phyloP scores from a whole-genome alignment of 2,888 invertebrate genomes.

The Catotricha subobsoleta region DNA sequence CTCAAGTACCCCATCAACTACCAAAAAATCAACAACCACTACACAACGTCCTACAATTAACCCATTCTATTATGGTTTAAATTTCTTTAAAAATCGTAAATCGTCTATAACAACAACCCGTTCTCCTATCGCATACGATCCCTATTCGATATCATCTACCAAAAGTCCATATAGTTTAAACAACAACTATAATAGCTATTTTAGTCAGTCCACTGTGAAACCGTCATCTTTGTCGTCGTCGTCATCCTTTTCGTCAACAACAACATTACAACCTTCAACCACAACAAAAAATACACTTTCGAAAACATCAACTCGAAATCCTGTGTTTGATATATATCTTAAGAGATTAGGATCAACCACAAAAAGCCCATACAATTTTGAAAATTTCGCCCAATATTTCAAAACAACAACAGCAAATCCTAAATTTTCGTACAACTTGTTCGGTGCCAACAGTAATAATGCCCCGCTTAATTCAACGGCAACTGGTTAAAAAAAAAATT shows the following conservation, averaged over 20 bases:
- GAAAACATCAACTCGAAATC: conserved; percentile 15
- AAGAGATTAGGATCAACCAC: conserved; percentile 34
- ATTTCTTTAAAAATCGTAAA: neutral
- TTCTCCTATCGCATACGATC: neutral
- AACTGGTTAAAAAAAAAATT: conserved; percentile 6
- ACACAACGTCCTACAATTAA: conserved; percentile 2
- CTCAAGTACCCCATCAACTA: too few species aligned
- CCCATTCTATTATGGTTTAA: conserved; percentile 3
- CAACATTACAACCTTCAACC: neutral
- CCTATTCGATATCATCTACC: conserved; percentile 25
- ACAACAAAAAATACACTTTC: neutral
- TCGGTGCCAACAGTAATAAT: conserved; percentile 20
- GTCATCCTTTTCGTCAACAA: neutral
- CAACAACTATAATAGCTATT: conserved; percentile 20
- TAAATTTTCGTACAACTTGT: conserved; percentile 34
- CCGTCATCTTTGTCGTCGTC: neutral
- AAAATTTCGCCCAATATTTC: conserved; percentile 22
- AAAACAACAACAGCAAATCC: conserved; percentile 13
- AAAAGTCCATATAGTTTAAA: conserved; percentile 38
- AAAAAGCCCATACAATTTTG: conserved; percentile 34
- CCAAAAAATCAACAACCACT: neutral
- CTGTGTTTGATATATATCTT: conserved; percentile 25
- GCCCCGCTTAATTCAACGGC: conserved; percentile 15
- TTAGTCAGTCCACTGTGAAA: neutral
- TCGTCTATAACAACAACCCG: conserved; percentile 2